These are phyloP conservation scores for Actinostola sp. DNA, from an alignment of 92 coral and sea anemone species.

Conservation along the genomic window DNA sequence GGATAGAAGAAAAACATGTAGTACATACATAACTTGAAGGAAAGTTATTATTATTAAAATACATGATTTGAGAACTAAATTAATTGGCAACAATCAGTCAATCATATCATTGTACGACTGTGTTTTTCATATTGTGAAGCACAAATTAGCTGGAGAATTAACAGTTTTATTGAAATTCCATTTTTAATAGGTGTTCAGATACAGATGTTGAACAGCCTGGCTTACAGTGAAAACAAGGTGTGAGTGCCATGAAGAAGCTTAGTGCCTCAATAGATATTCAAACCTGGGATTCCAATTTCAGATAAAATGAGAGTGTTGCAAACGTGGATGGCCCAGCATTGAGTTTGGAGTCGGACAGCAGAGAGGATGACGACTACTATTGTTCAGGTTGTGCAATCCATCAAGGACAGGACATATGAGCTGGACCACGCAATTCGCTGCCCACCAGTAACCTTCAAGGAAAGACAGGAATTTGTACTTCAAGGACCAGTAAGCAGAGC, in stretches of 20 bases:
- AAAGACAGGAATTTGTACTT: neutral
- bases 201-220: constrained; percentile 44
- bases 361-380: constrained; percentile 33
- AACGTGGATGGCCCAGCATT: no score
- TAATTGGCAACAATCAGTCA: no score
- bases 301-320: constrained; percentile 42
- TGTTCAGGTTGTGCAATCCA: constrained; percentile 48
- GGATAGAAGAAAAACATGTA: no score
- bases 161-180: no score
- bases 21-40: no score
- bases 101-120: no score
- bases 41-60: no score
- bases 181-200: no score
- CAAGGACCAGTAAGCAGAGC: neutral
- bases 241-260: constrained; percentile 23
- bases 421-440: constrained; percentile 33
- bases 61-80: no score
- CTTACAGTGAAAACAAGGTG: constrained; percentile 36
- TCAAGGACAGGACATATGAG: constrained; percentile 5
- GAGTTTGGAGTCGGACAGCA: constrained; percentile 44
- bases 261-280: neutral
- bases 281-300: neutral
- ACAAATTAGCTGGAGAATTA: no score
- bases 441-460: neutral
- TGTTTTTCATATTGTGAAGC: no score